phyloP scores from a whole-genome alignment of 2,888 invertebrate species.

The Pyrochroa serraticornis region DNA sequence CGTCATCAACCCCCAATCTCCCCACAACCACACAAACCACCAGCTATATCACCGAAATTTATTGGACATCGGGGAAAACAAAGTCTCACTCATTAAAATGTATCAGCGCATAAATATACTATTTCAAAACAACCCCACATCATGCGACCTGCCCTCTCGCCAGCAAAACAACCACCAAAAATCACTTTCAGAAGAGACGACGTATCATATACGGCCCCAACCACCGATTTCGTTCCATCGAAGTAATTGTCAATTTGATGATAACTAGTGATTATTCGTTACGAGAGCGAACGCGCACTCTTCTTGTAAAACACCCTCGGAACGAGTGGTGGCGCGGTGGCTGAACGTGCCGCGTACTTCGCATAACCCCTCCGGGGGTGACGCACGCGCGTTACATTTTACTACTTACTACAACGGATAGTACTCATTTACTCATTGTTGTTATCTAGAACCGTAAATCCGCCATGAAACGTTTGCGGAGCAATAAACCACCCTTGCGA shows the following conservation, averaged over 20 bases:
- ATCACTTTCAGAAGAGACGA: too few relatives aligned
- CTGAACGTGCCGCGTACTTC: conserved; percentile 1
- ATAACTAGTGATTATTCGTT: background rate
- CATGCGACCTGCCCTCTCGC: conserved; percentile 21
- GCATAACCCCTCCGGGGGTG: background rate
- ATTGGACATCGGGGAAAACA: conserved; percentile 36
- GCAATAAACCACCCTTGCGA: conserved; percentile 12
- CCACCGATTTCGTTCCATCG: background rate
- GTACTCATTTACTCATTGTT: conserved; percentile 17
- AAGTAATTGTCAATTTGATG: background rate
- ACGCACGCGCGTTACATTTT: conserved; percentile 10
- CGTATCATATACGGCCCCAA: too few relatives aligned
- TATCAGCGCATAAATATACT: conserved; percentile 45
- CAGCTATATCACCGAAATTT: conserved; percentile 38
- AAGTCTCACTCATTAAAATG: conserved; percentile 43
- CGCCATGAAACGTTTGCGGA: conserved; percentile 9
- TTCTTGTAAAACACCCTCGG: conserved; percentile 9
- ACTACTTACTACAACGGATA: conserved; percentile 15
- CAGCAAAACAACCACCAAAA: conserved; percentile 1
- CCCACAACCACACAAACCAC: conserved; percentile 13
- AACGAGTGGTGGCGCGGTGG: conserved; percentile 4
- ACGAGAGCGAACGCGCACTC: background rate
- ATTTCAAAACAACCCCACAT: conserved; percentile 35
- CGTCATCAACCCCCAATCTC: conserved; percentile 3
- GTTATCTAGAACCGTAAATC: conserved; percentile 14